Conservation (phyloP, 2,888 invertebrate genomes). For the Amphimallon solstitiale region DNA sequence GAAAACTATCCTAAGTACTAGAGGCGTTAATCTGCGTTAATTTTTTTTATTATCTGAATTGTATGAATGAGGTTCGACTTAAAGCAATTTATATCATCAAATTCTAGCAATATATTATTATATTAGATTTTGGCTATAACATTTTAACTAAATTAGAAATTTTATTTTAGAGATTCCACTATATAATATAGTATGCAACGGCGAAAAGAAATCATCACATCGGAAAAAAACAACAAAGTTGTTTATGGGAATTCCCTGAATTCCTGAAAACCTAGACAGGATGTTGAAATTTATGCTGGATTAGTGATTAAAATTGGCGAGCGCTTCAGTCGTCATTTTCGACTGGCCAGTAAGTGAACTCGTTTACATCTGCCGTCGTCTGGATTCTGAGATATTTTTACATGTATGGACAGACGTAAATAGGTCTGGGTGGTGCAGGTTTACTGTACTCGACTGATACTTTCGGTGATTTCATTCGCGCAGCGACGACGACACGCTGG, state of each 20-base stretch:
- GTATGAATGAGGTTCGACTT: too few relatives aligned
- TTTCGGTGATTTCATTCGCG: conserved; percentile 9
- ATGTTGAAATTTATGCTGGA: conserved; percentile 39
- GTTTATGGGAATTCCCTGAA: conserved; percentile 17
- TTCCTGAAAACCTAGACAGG: conserved; percentile 37
- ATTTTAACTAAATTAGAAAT: too few relatives aligned
- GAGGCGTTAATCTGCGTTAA: too few relatives aligned
- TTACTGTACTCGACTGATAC: conserved; percentile 13
- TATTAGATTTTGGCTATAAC: too few relatives aligned
- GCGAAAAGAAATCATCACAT: not conserved
- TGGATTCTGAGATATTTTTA: conserved; percentile 41
- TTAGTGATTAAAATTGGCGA: conserved; percentile 37
- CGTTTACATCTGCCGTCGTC: conserved; percentile 41
- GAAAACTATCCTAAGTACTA: too few relatives aligned
- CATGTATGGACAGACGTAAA: conserved; percentile 36
- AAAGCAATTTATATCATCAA: too few relatives aligned
- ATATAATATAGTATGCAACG: conserved; percentile 14
- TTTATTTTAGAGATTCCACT: not conserved
- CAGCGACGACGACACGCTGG: conserved; percentile 36
- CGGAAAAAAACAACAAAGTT: not conserved
- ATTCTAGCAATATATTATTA: too few relatives aligned
- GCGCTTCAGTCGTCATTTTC: conserved; percentile 6
- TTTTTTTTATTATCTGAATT: too few relatives aligned
- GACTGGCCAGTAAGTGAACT: conserved; percentile 1
- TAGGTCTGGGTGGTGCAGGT: conserved; percentile 30